Evolutionary conservation across 2,113 vertebrate species (phyloP).

Genomic region (Phalacrocorax pelagicus): DNA sequence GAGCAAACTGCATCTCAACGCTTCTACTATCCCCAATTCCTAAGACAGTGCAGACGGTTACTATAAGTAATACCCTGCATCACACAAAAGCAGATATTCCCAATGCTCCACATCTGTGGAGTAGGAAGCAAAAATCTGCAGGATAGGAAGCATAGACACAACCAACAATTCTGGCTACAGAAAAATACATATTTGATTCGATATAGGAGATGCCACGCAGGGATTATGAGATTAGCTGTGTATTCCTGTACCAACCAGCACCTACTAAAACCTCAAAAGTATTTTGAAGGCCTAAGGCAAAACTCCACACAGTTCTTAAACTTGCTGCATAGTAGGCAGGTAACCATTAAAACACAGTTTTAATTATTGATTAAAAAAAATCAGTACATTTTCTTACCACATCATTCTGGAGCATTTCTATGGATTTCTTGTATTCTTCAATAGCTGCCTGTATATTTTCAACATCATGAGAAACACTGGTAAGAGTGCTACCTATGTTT

Average conservation of each 20-base stretch:
- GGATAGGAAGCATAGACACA: background rate
- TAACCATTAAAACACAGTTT: background rate
- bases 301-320: background rate
- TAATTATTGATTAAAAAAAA: background rate
- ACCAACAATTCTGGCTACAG: background rate
- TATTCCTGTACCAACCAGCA: background rate
- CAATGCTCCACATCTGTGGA: background rate
- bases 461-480: constrained; percentile 92
- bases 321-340: background rate
- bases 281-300: background rate
- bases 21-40: background rate
- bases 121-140: background rate
- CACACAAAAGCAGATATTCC: background rate
- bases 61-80: background rate
- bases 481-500: constrained; percentile 92
- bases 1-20: background rate
- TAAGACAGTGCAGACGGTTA: background rate
- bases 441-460: constrained; percentile 85
- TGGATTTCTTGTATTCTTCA: constrained; percentile 84
- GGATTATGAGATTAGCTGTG: background rate
- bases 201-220: background rate
- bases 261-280: background rate
- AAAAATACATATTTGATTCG: background rate
- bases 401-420: constrained; percentile 75
- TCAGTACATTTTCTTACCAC: constrained; percentile 77